Conservation (phyloP, 1,140 invertebrate genomes). For the Drusus annulatus region DNA sequence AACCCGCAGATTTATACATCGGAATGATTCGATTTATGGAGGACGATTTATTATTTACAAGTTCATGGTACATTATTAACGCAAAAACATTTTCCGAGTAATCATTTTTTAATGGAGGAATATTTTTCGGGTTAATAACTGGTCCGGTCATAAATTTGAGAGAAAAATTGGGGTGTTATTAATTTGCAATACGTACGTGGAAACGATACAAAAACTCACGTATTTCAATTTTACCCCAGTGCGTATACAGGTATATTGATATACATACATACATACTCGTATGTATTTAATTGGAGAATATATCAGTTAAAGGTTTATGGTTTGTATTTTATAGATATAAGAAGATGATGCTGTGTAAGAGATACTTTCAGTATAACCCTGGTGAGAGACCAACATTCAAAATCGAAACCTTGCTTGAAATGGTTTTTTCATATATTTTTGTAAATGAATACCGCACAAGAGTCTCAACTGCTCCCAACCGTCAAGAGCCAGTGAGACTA, state of each 20-base stretch:
- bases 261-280: too few species aligned
- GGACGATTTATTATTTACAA: constrained; percentile 18
- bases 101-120: constrained; percentile 9
- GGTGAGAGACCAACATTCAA: too few species aligned
- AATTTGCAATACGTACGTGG: neutral
- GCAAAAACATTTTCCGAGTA: neutral
- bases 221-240: neutral
- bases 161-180: neutral
- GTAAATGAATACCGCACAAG: too few species aligned
- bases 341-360: too few species aligned
- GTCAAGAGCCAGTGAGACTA: too few species aligned
- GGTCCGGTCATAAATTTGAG: neutral
- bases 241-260: neutral
- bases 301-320: too few species aligned
- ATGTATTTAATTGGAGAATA: too few species aligned
- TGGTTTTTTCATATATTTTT: too few species aligned
- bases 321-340: too few species aligned
- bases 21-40: constrained; percentile 15
- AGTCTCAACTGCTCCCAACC: too few species aligned
- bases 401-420: too few species aligned
- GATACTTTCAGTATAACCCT: too few species aligned
- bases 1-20: constrained; percentile 24
- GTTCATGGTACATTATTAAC: constrained; percentile 4
- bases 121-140: constrained; percentile 14
- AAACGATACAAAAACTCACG: neutral